Percentiles rank a stretch among this genome's conserved stretches.
Conservation (phyloP, 2,797 vertebrate genomes). For the Sebastes hubbsi region DNA sequence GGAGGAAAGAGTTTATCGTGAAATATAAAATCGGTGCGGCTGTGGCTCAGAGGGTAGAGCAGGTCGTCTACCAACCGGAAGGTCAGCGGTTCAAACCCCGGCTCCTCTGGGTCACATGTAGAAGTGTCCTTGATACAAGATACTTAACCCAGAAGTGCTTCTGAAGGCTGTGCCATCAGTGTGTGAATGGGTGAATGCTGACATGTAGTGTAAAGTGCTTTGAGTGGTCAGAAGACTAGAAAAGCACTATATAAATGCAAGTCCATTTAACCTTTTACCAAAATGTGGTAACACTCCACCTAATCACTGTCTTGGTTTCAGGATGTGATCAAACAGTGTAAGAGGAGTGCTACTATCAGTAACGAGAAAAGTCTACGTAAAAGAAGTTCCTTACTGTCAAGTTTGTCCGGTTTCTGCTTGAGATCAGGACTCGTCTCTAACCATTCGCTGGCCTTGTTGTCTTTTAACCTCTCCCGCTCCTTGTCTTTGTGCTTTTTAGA, state of each 20-base stretch:
- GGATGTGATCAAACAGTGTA: background rate
- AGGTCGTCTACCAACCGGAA: no score
- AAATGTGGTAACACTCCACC: background rate
- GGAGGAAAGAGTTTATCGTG: background rate
- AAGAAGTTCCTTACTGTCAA: slow-evolving; percentile 68
- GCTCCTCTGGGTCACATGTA: no score
- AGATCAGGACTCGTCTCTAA: slow-evolving; percentile 73
- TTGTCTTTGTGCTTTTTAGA: slow-evolving; percentile 86
- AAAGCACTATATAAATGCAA: background rate
- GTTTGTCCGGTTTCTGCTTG: slow-evolving; percentile 74
- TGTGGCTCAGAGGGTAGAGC: no score
- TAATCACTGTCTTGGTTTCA: background rate
- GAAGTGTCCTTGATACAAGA: no score
- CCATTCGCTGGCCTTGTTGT: slow-evolving; percentile 60
- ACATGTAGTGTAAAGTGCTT: no score
- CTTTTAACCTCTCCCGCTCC: slow-evolving; percentile 79
- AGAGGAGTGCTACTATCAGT: background rate
- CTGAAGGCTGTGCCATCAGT: background rate
- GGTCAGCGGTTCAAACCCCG: no score
- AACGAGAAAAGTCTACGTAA: background rate
- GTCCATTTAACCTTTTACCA: no score
- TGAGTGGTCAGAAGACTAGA: no score
- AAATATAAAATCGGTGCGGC: background rate
- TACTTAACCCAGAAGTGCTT: no score
- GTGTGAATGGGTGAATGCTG: no score